Evolutionary conservation across 1,140 invertebrate species (phyloP), one percentile per base, ranked within the genome.

Genomic region (Listronotus oregonensis): DNA sequence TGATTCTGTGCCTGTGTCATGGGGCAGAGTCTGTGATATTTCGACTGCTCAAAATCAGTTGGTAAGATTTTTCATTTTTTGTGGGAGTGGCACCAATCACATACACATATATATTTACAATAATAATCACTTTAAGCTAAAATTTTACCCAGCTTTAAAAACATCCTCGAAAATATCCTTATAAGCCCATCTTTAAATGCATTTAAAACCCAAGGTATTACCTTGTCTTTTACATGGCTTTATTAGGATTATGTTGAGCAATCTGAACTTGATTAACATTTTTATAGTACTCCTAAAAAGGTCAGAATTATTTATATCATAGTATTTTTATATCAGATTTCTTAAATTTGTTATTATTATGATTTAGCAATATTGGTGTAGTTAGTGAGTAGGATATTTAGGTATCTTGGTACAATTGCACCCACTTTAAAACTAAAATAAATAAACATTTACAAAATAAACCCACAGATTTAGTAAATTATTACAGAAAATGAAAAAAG

Each of bases 21-120:
- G 96, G 96, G 91, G 91, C 46, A 89, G 91, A 74, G 87, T 98
- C 61, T 88, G n/a, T n/a, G 95, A 98, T 79, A 93, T 98, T 78
- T 91, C 94, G 44, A 86, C 90, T n/a, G 87, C 90, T 55, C 89
- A 94, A 75, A 91, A 90, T 78, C 91, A 95, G 83, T 81, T 96
- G 80, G 93, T 95, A 84, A 84, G 85, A 82, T 39, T 63, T 42
- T 43, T 17, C 1, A 43, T 43, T 31, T 15, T 14, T 18, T 15
- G 10, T 44, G 42, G n/a, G 46, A 17, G 10, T n/a, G 9, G 14
- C 11, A 12, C 11, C 18, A 10, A 47, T 15, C 9, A n/a, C 6
- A n/a, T n/a, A n/a, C 14, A 32, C n/a, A 32, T 31, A 9, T 12
- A 18, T 49, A 49, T 49, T 49, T 49, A 27, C 12, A 18, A 5